Evolutionary conservation across 2,113 vertebrate genomes (phyloP).

Genomic region (Sinocyclocheilus grahami): DNA sequence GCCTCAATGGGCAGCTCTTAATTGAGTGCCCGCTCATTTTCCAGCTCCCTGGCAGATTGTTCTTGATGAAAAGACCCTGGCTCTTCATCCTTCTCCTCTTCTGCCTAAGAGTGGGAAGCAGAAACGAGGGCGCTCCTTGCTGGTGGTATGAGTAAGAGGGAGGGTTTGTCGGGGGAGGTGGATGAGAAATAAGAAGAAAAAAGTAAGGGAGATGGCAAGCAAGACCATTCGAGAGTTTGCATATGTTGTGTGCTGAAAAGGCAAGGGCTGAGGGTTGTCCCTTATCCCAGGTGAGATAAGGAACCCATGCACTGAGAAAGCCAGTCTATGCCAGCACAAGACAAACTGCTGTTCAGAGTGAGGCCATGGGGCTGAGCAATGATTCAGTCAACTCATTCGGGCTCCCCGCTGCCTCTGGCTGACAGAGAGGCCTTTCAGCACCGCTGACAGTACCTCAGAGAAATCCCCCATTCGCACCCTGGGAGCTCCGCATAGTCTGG

Average conservation of each 20-base stretch:
- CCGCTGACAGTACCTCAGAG: conserved; percentile 54
- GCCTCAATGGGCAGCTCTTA: conserved; percentile 90
- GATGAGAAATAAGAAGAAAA: conserved; percentile 77
- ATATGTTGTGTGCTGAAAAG: not conserved
- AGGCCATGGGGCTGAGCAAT: conserved; percentile 47
- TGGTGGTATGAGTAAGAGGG: conserved; percentile 78
- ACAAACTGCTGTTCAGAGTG: conserved; percentile 52
- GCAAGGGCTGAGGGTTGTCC: conserved; percentile 56
- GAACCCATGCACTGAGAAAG: conserved; percentile 46
- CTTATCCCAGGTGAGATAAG: conserved; percentile 29
- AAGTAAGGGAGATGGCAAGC: conserved; percentile 33
- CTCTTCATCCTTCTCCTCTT: conserved; percentile 81
- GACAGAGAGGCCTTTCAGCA: conserved; percentile 58
- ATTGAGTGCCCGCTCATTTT: conserved; percentile 92
- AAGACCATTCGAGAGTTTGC: not conserved
- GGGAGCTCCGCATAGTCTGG: conserved; percentile 52
- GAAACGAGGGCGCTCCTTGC: conserved; percentile 80
- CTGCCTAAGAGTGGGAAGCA: conserved; percentile 75
- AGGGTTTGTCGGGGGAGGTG: conserved; percentile 48
- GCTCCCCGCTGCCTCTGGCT: conserved; percentile 50
- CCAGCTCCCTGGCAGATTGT: conserved; percentile 81
- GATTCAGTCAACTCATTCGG: conserved; percentile 45
- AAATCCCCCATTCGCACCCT: conserved; percentile 50
- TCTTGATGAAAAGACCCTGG: conserved; percentile 76
- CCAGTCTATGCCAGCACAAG: conserved; percentile 50